Conservation (phyloP, 2,888 invertebrate species). For the Polydrusus tereticollis region DNA sequence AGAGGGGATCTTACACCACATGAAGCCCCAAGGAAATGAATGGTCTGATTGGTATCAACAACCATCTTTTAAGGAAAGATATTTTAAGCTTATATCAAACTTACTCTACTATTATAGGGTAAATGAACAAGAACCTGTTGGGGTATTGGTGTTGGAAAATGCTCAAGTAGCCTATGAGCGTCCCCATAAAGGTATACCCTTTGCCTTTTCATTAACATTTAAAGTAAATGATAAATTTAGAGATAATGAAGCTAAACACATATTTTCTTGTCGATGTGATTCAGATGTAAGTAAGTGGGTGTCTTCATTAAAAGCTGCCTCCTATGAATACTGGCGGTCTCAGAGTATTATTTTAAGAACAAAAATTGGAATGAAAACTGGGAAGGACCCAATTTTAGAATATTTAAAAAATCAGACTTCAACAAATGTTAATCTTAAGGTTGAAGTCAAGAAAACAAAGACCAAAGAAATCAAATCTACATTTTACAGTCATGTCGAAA, state of each 20-base stretch:
- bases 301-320: conserved; percentile 74
- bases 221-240: conserved; percentile 75
- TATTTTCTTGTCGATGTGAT: conserved; percentile 80
- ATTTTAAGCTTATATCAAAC: conserved; percentile 82
- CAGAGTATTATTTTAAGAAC: conserved; percentile 76
- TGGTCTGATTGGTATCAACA: conserved; percentile 66
- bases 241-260: conserved; percentile 70
- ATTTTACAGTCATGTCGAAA: conserved; percentile 62
- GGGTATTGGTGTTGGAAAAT: conserved; percentile 82
- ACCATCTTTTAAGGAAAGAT: conserved; percentile 77
- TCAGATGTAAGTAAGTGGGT: conserved; percentile 81
- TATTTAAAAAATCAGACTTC: conserved; percentile 59
- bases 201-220: conserved; percentile 78
- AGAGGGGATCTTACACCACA: conserved; percentile 81
- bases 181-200: conserved; percentile 74
- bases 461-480: conserved; percentile 59
- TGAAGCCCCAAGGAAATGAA: conserved; percentile 73
- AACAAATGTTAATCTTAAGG: conserved; percentile 47
- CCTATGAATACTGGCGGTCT: conserved; percentile 79
- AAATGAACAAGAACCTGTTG: conserved; percentile 76
- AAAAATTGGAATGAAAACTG: conserved; percentile 76
- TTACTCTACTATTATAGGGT: conserved; percentile 83
- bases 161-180: conserved; percentile 78
- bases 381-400: conserved; percentile 70
- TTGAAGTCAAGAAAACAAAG: conserved; percentile 56